Conservation (phyloP, 2,113 vertebrate genomes). For the Bos taurus region ARS-UCD2.0 NC_037333.1:13373501-13374000, state of each 20-base stretch:
- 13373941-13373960: not conserved
- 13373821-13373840: not conserved
- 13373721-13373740: not conserved
- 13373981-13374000: not conserved
- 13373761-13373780: not conserved
- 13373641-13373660: not conserved
- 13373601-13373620: not conserved
- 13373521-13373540: not conserved
- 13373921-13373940: not conserved
- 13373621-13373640: not conserved
- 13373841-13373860: not conserved
- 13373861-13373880: not conserved
- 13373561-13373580: not conserved
- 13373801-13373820: not conserved
- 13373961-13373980: not conserved
- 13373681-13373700: not conserved
- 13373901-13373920: not conserved
- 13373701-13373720: not conserved
- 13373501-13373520: not conserved
- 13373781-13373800: not conserved
- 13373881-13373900: not conserved
- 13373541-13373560: not conserved
- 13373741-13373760: not conserved
- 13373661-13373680: not conserved
- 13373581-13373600: not conserved